phyloP scores from a whole-genome alignment of 2,113 vertebrate genomes.

The Lepidothrix coronata region DNA sequence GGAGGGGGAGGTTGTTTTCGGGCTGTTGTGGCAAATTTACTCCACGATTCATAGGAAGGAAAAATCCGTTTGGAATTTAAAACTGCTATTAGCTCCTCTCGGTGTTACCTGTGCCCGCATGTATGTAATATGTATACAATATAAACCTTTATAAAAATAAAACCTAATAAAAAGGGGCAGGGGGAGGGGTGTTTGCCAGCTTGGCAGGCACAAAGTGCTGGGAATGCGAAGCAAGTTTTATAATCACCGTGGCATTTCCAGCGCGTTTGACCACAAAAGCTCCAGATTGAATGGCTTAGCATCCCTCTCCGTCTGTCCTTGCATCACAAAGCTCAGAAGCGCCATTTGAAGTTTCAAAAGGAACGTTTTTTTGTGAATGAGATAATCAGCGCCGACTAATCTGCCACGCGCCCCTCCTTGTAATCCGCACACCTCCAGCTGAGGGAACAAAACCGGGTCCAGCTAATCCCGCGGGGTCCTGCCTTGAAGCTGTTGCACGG shows the following conservation, averaged over 20 bases:
- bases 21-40: not conserved
- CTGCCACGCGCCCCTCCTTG: not conserved
- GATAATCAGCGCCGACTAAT: not conserved
- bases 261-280: not conserved
- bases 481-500: not conserved
- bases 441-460: not conserved
- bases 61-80: not conserved
- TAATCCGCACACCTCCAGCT: not conserved
- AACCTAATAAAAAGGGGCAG: not conserved
- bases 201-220: not conserved
- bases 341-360: not conserved
- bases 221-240: not conserved
- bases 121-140: not conserved
- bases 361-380: slow-evolving; percentile 20
- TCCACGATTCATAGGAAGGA: not conserved
- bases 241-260: not conserved
- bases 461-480: not conserved
- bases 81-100: not conserved
- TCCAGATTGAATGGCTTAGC: not conserved
- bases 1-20: not conserved
- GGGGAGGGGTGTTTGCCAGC: not conserved
- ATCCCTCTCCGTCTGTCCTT: not conserved
- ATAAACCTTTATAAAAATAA: not conserved
- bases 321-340: slow-evolving; percentile 16
- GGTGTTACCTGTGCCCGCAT: not conserved